A percentile compares a stretch with the other conserved stretches of the same genome.
phyloP scores from a whole-genome alignment of 2,888 invertebrate genomes.

The Nipponacmea schrenckii region DNA sequence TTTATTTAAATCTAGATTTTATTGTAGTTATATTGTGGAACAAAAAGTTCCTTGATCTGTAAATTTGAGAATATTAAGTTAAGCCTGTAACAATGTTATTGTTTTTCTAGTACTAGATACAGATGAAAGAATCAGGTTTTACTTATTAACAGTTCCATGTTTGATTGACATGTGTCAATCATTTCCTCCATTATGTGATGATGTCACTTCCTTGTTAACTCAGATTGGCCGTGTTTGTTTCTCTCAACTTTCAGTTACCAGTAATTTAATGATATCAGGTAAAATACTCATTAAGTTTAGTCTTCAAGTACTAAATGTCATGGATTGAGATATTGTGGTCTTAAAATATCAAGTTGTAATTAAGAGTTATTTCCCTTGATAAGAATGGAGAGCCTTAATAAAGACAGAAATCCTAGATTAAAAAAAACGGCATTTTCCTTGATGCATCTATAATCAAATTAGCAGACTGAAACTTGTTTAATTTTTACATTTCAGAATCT shows the following conservation, averaged over 20 bases:
- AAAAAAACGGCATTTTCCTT: no score
- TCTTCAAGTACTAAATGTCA: not conserved
- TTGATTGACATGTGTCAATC: conserved; percentile 88
- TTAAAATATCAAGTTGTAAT: no score
- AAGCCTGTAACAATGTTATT: not conserved
- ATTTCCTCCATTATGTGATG: conserved; percentile 91
- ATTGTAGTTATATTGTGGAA: no score
- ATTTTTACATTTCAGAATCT: not conserved
- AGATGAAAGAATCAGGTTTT: conserved; percentile 82
- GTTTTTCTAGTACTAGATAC: conserved; percentile 78
- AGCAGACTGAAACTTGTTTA: no score
- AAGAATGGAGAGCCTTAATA: no score
- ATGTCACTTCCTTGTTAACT: conserved; percentile 84
- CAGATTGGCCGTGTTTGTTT: conserved; percentile 77
- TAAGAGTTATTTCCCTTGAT: no score
- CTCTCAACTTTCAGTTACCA: conserved; percentile 50
- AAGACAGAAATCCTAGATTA: no score
- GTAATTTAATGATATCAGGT: conserved; percentile 47
- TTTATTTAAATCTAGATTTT: no score
- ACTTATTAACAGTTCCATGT: conserved; percentile 85
- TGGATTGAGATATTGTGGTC: no score
- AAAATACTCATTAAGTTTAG: conserved; percentile 13
- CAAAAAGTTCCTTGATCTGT: no score
- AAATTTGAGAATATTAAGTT: no score
- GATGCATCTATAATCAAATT: no score